Conservation (phyloP, 2,797 vertebrate genomes). For the Sorex maritimensis region DNA sequence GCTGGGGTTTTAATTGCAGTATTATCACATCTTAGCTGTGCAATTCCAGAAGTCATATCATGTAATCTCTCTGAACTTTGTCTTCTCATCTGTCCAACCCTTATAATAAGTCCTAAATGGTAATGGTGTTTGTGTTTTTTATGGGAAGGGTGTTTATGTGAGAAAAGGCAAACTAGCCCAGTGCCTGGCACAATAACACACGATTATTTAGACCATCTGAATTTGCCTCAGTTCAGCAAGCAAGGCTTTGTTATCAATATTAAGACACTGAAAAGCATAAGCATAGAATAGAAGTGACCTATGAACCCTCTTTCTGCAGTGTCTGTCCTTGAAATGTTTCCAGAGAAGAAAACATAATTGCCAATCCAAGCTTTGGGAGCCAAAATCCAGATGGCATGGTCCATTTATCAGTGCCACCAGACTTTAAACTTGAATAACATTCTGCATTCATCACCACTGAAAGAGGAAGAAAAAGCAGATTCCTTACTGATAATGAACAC, state of each 20-base stretch:
- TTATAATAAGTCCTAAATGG: constrained; percentile 5
- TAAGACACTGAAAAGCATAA: constrained; percentile 52
- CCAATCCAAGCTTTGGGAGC: constrained; percentile 64
- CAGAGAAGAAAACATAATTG: constrained; percentile 57
- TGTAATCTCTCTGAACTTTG: constrained; percentile 21
- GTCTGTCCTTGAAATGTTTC: constrained; percentile 71
- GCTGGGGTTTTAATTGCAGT: constrained; percentile 39
- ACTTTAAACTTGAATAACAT: constrained; percentile 76
- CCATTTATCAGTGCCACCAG: constrained; percentile 77
- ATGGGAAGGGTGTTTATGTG: neutral
- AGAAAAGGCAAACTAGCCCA: constrained; percentile 45
- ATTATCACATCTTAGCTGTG: constrained; percentile 44
- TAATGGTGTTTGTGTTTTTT: neutral
- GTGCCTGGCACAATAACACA: neutral
- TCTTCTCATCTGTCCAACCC: no score
- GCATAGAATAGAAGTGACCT: constrained; percentile 56
- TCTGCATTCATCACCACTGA: constrained; percentile 74
- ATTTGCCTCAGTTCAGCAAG: constrained; percentile 39
- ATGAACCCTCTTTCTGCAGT: constrained; percentile 18
- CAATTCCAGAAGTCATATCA: constrained; percentile 65
- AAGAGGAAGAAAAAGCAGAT: constrained; percentile 79
- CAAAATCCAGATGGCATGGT: constrained; percentile 74
- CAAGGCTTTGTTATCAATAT: constrained; percentile 47
- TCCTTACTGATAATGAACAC: constrained; percentile 59
- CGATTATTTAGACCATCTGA: constrained; percentile 55